phyloP scores from a whole-genome alignment of 2,888 invertebrate species.

The Penaeus monodon region DNA sequence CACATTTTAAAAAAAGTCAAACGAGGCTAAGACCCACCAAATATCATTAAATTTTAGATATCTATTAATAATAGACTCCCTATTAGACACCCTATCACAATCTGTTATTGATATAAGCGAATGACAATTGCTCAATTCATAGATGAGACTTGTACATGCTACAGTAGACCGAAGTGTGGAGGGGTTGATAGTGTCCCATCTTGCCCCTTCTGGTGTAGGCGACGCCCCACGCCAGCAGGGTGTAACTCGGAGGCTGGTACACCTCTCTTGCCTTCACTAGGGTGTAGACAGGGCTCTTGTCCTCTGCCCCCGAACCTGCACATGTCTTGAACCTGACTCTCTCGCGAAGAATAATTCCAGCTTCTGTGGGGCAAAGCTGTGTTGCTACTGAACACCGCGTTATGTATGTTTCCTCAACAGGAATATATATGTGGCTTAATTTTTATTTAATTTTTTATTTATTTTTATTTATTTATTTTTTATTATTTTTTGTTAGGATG shows the following conservation, averaged over 20 bases:
- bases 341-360: constrained; percentile 37
- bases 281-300: too few relatives aligned
- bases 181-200: background rate
- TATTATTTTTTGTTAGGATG: background rate
- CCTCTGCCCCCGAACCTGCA: constrained; percentile 14
- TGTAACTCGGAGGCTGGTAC: background rate
- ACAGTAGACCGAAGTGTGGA: constrained; percentile 24
- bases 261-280: background rate
- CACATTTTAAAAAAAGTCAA: constrained; percentile 5
- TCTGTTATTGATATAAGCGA: constrained; percentile 59
- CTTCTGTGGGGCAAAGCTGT: constrained; percentile 26
- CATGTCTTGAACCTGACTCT: constrained; percentile 34
- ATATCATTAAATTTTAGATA: constrained; percentile 13
- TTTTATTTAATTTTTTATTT: background rate
- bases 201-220: background rate
- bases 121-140: constrained; percentile 59
- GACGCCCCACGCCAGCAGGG: background rate
- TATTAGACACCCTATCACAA: constrained; percentile 42
- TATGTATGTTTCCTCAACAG: background rate
- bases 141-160: constrained; percentile 61
- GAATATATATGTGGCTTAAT: constrained; percentile 5
- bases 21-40: constrained; percentile 19
- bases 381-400: too few relatives aligned
- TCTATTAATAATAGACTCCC: constrained; percentile 44
- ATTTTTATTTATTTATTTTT: background rate